phyloP scores from a whole-genome alignment of 2,888 invertebrate species.

The Sicus ferrugineus region DNA sequence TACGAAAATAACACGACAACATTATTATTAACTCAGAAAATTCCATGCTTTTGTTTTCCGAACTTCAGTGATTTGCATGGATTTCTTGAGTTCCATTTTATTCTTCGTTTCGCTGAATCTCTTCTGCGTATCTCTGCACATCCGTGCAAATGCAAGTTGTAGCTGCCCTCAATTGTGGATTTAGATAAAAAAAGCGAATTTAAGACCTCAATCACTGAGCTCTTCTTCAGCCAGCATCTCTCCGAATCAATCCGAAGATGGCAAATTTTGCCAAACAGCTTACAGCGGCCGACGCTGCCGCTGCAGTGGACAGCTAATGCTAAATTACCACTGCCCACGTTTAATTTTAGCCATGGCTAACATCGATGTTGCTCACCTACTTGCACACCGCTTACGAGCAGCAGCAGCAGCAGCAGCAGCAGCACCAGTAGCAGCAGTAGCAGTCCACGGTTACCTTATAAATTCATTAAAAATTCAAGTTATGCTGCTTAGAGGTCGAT shows the following conservation, averaged over 20 bases:
- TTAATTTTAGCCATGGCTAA: not conserved
- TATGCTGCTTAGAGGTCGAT: slow-evolving; percentile 1
- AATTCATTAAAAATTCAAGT: slow-evolving; percentile 17
- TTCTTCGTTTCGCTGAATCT: too few relatives aligned
- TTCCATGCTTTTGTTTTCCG: too few relatives aligned
- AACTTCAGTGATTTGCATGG: too few relatives aligned
- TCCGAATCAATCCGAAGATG: slow-evolving; percentile 12
- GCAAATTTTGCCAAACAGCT: slow-evolving; percentile 26
- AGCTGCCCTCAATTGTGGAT: not conserved
- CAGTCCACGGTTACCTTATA: not conserved
- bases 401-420: not conserved
- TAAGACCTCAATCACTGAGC: not conserved
- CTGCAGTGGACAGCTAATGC: slow-evolving; percentile 5
- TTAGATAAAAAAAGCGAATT: not conserved
- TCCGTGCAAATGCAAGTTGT: not conserved
- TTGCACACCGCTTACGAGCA: not conserved
- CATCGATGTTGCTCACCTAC: slow-evolving; percentile 7
- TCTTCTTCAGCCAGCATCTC: not conserved
- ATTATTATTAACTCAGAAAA: too few relatives aligned
- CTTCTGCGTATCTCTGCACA: too few relatives aligned
- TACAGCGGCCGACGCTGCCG: slow-evolving; percentile 24
- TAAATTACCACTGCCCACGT: not conserved
- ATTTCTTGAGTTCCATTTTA: too few relatives aligned
- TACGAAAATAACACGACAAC: too few relatives aligned
- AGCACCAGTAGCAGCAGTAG: not conserved